Evolutionary conservation across 37 sponge, comb jelly and placozoan species (phyloP), one percentile per base, ranked within the genome.

Genomic region (Spongilla lacustris): DNA sequence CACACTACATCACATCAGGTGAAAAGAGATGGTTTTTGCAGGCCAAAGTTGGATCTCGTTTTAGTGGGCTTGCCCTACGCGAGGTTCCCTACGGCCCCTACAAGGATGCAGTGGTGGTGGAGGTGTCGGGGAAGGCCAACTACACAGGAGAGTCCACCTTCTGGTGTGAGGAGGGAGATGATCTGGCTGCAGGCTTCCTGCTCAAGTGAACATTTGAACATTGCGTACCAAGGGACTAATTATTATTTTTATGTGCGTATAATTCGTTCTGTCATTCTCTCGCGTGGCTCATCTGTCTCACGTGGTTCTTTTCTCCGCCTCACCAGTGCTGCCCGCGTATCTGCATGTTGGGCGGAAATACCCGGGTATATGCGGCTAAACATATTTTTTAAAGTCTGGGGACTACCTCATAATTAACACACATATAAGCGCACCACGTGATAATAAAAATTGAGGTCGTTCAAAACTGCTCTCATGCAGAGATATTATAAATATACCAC

Each of bases 61-160:
- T 97, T 71, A 77, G 70, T 41, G 98, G 93, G 23, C 75, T 58
- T 74, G 83, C 75, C 22, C 41, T 88, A 35, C 74, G 49, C 66
- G 87, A 83, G 74, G 88, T 77, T 38, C 19, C 34, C 30, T 74
- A 75, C 76, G 93, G 85, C 13, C 26, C 68, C 80, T 80, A 86
- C 28, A 70, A 76, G 14, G 68, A 66, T 37, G 93, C 89, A 4
- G 91, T 97, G 37, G 78, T 93, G 58, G 93, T 93, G 33, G 89
- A 93, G 71, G 95, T 97, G 34, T 46, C 85, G n/a, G 97, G 97
- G 66, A 79, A 84, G 2, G 97, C 81, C 13, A 50, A 87, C 82
- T 97, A 97, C 69, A 87, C 82, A 0, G 95, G 98, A 24, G 82
- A 81, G 76, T 36, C 76, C 37, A 79, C 68, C 28, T 97, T 88